These are phyloP conservation scores for Muricea muricata DNA, from an alignment of 92 coral and sea anemone genomes.

Conservation along the genomic window DNA sequence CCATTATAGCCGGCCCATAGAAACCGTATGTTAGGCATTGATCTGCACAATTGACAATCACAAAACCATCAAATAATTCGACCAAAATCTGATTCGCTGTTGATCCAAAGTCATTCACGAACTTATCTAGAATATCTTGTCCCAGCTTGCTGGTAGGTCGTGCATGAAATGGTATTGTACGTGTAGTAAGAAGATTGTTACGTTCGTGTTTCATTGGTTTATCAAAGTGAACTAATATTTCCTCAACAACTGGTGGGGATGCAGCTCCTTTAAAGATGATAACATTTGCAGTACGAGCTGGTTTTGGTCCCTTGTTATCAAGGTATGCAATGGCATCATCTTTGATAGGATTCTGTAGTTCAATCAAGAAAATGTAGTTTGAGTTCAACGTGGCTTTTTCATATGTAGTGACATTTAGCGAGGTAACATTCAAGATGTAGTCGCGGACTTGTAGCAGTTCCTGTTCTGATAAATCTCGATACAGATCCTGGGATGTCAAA, in stretches of 20 bases:
- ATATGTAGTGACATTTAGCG: conserved; percentile 65
- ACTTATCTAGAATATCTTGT: conserved; percentile 36
- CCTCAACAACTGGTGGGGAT: conserved; percentile 71
- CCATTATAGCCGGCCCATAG: conserved; percentile 62
- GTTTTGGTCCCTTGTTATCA: conserved; percentile 76
- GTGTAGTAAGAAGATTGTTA: neutral
- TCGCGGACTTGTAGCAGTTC: conserved; percentile 77
- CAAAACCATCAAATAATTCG: conserved; percentile 76
- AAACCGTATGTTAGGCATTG: conserved; percentile 60
- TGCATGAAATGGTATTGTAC: conserved; percentile 78
- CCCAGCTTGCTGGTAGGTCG: conserved; percentile 66
- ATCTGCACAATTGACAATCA: conserved; percentile 62
- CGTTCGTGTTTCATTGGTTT: conserved; percentile 56
- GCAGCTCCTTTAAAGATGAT: conserved; percentile 73
- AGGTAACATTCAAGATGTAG: conserved; percentile 62
- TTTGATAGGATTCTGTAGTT: conserved; percentile 77
- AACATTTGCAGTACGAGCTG: conserved; percentile 73
- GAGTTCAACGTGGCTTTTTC: conserved; percentile 64
- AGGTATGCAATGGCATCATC: conserved; percentile 71
- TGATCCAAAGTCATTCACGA: conserved; percentile 58
- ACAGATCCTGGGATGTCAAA: conserved; percentile 64
- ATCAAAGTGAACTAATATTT: conserved; percentile 66
- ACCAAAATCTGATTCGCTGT: conserved; percentile 53
- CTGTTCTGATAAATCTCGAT: conserved; percentile 73
- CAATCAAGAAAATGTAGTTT: conserved; percentile 83